Conservation (phyloP, 2,113 vertebrate species). For the Nanorana parkeri region DNA sequence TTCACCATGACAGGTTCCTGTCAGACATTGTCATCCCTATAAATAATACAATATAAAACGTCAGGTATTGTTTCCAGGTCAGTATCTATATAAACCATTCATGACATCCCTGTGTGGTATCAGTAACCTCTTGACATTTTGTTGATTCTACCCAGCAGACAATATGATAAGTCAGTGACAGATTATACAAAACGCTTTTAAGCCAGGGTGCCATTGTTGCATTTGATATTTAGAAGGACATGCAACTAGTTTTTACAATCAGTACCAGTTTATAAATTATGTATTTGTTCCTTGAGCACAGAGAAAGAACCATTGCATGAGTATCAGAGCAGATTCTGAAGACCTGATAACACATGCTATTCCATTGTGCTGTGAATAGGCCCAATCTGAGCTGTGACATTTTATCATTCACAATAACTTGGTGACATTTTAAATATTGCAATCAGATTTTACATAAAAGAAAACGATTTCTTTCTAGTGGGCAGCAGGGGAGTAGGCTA, state of each 20-base stretch:
- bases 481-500: constrained; percentile 39
- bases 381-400: constrained; percentile 51
- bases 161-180: background rate
- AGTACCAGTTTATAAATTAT: constrained; percentile 44
- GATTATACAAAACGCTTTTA: constrained; percentile 27
- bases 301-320: constrained; percentile 30
- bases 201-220: constrained; percentile 3
- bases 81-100: background rate
- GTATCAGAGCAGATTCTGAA: constrained; percentile 30
- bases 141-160: constrained; percentile 4
- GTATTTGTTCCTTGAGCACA: constrained; percentile 31
- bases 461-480: constrained; percentile 41
- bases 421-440: constrained; percentile 50
- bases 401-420: constrained; percentile 49
- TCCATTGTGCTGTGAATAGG: constrained; percentile 41
- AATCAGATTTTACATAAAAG: constrained; percentile 43
- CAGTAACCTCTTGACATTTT: background rate
- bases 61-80: too few species aligned
- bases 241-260: constrained; percentile 31
- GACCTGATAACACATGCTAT: constrained; percentile 16
- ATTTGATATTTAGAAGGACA: constrained; percentile 42
- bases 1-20: too few species aligned
- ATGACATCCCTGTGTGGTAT: background rate
- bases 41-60: too few species aligned
- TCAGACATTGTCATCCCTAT: too few species aligned